Base-by-base conservation (phyloP, 2,113 vertebrate genomes). In the Oncorhynchus masou region DNA sequence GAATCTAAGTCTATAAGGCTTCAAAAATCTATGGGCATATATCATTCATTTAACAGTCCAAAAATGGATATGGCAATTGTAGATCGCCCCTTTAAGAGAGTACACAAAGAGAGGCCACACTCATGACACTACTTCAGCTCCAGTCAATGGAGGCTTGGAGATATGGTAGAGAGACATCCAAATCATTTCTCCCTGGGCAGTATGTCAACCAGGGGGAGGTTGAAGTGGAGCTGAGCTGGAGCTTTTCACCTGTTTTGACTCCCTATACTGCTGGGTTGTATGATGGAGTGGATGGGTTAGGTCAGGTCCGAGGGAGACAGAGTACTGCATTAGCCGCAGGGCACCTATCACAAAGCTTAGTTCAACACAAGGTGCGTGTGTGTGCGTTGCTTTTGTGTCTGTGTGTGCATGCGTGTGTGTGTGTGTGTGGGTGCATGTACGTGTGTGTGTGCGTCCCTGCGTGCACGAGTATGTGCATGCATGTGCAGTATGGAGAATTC, bases 91-190 rank as follows among this genome's bases (percentile, higher is more conserved):
- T 27, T 27, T 27, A 3, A 68, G 3, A 65, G 13, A 65, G 45
- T 77, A 65, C 48, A 67, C 65, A 73, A 69, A 84, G 31, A 75
- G 27, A 54, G 72, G 79, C 71, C 76, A 79, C n/a, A n/a, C n/a
- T n/a, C n/a, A n/a, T n/a, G n/a, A n/a, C n/a, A n/a, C n/a, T n/a
- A n/a, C 78, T 81, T 81, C 84, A 85, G 82, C 68, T 85, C 20
- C 73, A 77, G 84, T 87, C 80, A 89, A 78, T 88, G 81, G 13
- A 19, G 76, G 74, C 78, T 73, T 66, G 75, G 76, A 87, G 79
- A 84, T 81, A 73, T 83, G 78, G 76, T 76, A 82, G 69, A 74
- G 51, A 57, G 81, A 77, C 69, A 83, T 79, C 64, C 74, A 74
- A 81, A 79, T 80, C 54, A 45, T 76, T 79, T 75, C 74, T 66